phyloP scores from a whole-genome alignment of 2,797 vertebrate genomes.

The Trematomus bernacchii region DNA sequence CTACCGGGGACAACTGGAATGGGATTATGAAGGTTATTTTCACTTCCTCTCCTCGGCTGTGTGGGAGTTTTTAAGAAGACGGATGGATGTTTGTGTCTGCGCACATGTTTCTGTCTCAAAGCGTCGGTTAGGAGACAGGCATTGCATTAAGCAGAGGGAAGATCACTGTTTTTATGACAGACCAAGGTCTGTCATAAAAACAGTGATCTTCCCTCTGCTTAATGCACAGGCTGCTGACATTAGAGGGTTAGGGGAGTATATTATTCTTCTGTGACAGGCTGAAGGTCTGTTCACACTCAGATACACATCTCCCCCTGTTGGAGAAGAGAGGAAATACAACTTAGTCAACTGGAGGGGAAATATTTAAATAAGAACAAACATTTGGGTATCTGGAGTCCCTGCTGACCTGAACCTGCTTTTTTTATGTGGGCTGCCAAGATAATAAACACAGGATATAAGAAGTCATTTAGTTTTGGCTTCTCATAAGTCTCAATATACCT shows the following conservation, averaged over 20 bases:
- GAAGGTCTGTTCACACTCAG: slow-evolving; percentile 86
- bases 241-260: slow-evolving; percentile 39
- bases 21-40: slow-evolving; percentile 97
- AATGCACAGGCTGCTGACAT: slow-evolving; percentile 66
- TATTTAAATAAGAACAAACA: too few species aligned
- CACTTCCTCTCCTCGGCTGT: slow-evolving; percentile 22
- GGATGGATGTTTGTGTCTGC: slow-evolving; percentile 46
- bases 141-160: slow-evolving; percentile 62
- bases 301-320: slow-evolving; percentile 72
- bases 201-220: too few species aligned
- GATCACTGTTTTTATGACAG: slow-evolving; percentile 89
- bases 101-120: slow-evolving; percentile 30
- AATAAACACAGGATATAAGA: too few species aligned
- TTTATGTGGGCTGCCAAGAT: too few species aligned
- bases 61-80: slow-evolving; percentile 46
- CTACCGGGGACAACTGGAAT: slow-evolving; percentile 98
- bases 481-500: too few species aligned
- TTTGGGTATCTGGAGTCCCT: too few species aligned
- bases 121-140: slow-evolving; percentile 43
- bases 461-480: too few species aligned
- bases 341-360: background rate
- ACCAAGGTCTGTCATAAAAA: slow-evolving; percentile 73
- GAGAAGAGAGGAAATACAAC: slow-evolving; percentile 44
- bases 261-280: slow-evolving; percentile 78
- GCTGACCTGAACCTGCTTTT: too few species aligned